phyloP scores from a whole-genome alignment of 2,888 invertebrate species.

The Andricus curvator region DNA sequence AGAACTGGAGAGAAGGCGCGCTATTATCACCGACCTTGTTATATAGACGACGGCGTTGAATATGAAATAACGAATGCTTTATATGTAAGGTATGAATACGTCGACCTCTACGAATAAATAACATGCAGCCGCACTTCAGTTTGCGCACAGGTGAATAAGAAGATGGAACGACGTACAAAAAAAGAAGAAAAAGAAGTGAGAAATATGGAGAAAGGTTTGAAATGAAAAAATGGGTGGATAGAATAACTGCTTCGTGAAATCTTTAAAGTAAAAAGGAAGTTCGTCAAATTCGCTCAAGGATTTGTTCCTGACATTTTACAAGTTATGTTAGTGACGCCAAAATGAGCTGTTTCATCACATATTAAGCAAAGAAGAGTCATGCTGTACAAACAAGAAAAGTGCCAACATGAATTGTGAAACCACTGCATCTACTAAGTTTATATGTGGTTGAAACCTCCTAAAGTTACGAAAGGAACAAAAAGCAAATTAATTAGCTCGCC shows the following conservation, averaged over 20 bases:
- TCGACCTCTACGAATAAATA: neutral
- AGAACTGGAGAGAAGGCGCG: neutral
- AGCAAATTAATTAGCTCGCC: neutral
- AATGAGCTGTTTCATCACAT: neutral
- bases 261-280: neutral
- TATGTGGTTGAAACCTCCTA: neutral
- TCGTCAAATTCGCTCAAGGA: neutral
- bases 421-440: neutral
- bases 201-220: neutral
- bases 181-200: neutral
- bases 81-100: slow-evolving; percentile 1
- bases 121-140: neutral
- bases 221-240: neutral
- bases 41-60: neutral
- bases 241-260: neutral
- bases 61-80: slow-evolving; percentile 7
- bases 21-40: slow-evolving; percentile 1
- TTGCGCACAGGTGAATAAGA: neutral
- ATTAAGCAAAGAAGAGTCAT: neutral
- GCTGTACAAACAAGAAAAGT: neutral
- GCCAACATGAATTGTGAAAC: neutral
- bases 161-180: neutral
- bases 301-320: neutral
- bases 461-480: neutral
- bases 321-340: neutral